phyloP scores from a whole-genome alignment of 2,797 vertebrate genomes.

The Sebastolobus altivelis region DNA sequence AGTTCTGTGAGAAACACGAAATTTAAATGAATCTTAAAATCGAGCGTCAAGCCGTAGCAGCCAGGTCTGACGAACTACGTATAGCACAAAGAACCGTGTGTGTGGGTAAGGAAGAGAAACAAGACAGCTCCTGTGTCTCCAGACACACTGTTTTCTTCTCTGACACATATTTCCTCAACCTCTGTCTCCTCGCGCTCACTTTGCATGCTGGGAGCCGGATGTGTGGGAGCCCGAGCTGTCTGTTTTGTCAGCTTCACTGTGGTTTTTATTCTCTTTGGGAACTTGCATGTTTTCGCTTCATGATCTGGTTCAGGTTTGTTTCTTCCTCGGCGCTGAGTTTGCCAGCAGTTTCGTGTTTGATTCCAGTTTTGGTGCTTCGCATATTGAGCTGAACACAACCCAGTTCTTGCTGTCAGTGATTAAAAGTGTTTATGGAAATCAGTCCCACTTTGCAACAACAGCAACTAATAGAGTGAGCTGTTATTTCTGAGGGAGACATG shows the following conservation, averaged over 20 bases:
- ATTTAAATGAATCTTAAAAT: too few species aligned
- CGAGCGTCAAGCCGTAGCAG: not conserved
- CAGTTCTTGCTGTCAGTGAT: conserved; percentile 7
- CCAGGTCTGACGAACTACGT: not conserved
- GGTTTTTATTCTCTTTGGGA: conserved; percentile 43
- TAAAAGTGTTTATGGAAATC: conserved; percentile 24
- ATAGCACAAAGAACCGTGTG: not conserved
- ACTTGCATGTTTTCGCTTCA: not conserved
- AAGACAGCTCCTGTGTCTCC: conserved; percentile 28
- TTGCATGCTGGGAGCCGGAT: conserved; percentile 37
- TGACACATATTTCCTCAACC: conserved; percentile 46
- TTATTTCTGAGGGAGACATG: not conserved
- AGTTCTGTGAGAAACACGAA: too few species aligned
- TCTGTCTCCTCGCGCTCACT: conserved; percentile 23
- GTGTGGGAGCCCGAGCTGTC: conserved; percentile 9
- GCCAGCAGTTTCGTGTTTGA: conserved; percentile 12
- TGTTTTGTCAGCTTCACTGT: conserved; percentile 31
- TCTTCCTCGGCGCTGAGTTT: conserved; percentile 5
- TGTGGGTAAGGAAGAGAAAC: not conserved
- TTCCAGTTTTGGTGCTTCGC: conserved; percentile 5
- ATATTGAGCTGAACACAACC: conserved; percentile 25
- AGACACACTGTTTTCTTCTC: conserved; percentile 30
- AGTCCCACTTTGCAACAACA: not conserved
- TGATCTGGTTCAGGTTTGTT: conserved; percentile 10
- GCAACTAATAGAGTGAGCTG: not conserved